Evolutionary conservation across 2,888 invertebrate species (phyloP), one percentile per base, ranked within the genome.

Genomic region (Dicyrtomina minuta): DNA sequence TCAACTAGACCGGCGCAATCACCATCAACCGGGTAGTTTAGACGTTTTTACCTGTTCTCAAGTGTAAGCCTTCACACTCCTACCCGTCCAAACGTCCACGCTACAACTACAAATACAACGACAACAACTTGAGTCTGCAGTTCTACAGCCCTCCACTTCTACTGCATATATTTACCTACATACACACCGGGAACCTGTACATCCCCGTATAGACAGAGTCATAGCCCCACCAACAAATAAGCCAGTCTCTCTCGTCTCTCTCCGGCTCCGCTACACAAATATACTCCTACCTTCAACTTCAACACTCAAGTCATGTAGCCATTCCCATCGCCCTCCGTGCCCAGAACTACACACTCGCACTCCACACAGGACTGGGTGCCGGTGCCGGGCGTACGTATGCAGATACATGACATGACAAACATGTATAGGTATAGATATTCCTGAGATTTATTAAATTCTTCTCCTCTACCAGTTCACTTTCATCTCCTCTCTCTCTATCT

Each of bases 1-100:
- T 62, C 33, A 22, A 68, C 33, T 27, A 62, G 68, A 62, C 61
- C 62, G 53, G 68, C 68, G 68, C 68, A 68, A 62, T 55, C 62
- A 56, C 62, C 61, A 51, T 49, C 49, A 51, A 8, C 59, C 59
- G 59, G 67, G 56, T 24, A n/a, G 26, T 33, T 33, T 33, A 33
- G 33, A 33, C 33, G 62, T 68, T 68, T 68, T 62, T 62, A 61
- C 68, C 55, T 65, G 64, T n/a, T 55, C 43, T 65, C 17, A 12
- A 41, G 27, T 39, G 8, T 39, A 58, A 58, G 58, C 58, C 27
- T 56, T 33, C 27, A 17, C 15, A 27, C 56, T 56, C 56, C 15
- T 56, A 24, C 17, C 33, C 15, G 22, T 26, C 22, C 53, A 53
- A 53, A 33, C 33, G 33, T 33, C 33, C 33, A 33, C 33, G 33